Evolutionary conservation across 2,113 vertebrate species (phyloP), one percentile per base, ranked within the genome.

Genomic region (Diphyllodes magnificus): DNA sequence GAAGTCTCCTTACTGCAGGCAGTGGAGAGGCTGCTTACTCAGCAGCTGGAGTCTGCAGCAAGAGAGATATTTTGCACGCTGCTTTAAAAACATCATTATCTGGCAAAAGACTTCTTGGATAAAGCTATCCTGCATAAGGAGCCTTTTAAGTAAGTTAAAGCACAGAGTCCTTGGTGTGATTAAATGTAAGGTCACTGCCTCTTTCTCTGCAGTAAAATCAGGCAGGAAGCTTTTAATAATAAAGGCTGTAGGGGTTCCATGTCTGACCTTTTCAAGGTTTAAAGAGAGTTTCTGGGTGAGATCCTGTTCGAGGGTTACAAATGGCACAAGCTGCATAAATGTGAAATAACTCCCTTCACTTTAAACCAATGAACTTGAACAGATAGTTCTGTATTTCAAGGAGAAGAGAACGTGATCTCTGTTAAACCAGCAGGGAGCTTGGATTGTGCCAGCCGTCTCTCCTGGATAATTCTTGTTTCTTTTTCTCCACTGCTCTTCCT

Each of bases 181-280:
- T 93, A 94, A 87, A 94, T 86, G 35, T 53, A 92, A 97, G 93
- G 91, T 93, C 65, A 69, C 82, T 81, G 87, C 65, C 83, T 92
- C 81, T 86, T 94, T 80, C 49, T 76, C 60, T 68, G 76, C 73
- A 72, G 90, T 61, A 64, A 93, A 94, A 86, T 80, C 70, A 83
- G 31, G 79, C 91, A 96, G 96, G 91, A 94, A 86, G 89, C 71
- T 97, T 96, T 95, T 91, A 94, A 97, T 95, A 90, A 92, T 51
- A 91, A 81, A 60, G 30, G 31, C 42, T 88, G 92, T 79, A 85
- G 51, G 50, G 75, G 20, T 54, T 86, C 77, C 5, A 1, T 77
- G 63, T 69, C 79, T 60, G 78, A 88, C 70, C 68, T 91, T 65
- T 65, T 28, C 66, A 91, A 78, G 85, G 93, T 94, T 92, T 93